Percentiles rank a stretch among this genome's conserved stretches.
Conservation (phyloP, 2,888 invertebrate genomes). For the Drosophila mimetica region DNA sequence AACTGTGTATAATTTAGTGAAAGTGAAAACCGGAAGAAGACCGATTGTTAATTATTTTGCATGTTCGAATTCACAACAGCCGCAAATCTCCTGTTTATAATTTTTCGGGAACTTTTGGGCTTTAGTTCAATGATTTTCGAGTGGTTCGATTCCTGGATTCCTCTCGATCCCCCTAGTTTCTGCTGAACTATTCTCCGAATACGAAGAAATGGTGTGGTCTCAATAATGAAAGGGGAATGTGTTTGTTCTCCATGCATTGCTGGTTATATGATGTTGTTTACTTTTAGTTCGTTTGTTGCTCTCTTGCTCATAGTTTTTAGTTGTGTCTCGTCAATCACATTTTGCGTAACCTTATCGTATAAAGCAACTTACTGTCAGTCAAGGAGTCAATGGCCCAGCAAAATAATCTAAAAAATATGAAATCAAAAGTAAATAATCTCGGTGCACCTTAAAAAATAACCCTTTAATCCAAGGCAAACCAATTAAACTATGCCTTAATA, state of each 20-base stretch:
- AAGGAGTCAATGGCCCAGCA: constrained; percentile 81
- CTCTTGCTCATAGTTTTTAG: constrained; percentile 67
- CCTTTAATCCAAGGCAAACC: constrained; percentile 16
- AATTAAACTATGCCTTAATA: constrained; percentile 5
- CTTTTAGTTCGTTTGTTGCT: constrained; percentile 65
- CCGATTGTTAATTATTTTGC: constrained; percentile 16
- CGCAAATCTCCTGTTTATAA: not conserved
- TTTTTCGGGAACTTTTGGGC: constrained; percentile 2
- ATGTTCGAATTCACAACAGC: constrained; percentile 14
- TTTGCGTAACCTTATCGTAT: constrained; percentile 68
- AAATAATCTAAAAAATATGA: constrained; percentile 48
- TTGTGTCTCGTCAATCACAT: constrained; percentile 75
- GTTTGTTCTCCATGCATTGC: constrained; percentile 84
- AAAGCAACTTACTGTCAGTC: constrained; percentile 78
- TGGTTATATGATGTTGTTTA: constrained; percentile 72
- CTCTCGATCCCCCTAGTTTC: constrained; percentile 11
- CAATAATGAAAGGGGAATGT: constrained; percentile 84
- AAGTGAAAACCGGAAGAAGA: constrained; percentile 29
- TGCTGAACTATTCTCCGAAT: constrained; percentile 11
- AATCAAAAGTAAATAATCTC: constrained; percentile 17
- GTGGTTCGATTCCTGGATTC: constrained; percentile 11
- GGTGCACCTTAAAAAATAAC: constrained; percentile 30
- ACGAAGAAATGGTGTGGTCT: constrained; percentile 81
- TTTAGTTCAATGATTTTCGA: not conserved
- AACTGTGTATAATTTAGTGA: constrained; percentile 3